phyloP scores from a whole-genome alignment of 2,113 vertebrate species.

The Melanerpes aurifrons region DNA sequence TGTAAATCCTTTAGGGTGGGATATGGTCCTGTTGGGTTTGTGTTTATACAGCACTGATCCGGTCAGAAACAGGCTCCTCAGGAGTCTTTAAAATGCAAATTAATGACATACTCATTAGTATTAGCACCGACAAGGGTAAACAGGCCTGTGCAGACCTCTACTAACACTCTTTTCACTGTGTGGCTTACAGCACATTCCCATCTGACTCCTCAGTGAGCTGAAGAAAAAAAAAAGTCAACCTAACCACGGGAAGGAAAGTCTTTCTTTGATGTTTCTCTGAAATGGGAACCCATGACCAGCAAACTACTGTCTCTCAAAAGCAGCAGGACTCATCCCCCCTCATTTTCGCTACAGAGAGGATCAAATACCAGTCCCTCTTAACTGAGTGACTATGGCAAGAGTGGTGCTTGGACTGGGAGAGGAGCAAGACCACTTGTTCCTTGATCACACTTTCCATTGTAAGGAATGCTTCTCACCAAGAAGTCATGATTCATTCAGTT shows the following conservation, averaged over 20 bases:
- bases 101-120: fast-evolving
- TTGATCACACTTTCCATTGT: neutral
- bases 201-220: neutral
- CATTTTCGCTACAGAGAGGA: neutral
- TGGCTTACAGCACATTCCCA: neutral
- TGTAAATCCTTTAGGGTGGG: neutral
- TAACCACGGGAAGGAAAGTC: neutral
- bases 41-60: neutral
- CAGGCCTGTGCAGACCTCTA: fast-evolving
- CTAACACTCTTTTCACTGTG: neutral
- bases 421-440: neutral
- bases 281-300: neutral
- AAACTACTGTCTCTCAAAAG: neutral
- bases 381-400: neutral
- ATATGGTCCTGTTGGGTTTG: neutral
- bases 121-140: neutral
- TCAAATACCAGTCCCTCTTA: neutral
- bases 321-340: fast-evolving
- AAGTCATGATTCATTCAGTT: neutral
- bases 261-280: neutral
- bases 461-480: neutral
- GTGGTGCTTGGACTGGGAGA: neutral
- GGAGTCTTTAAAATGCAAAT: neutral
- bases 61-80: neutral
- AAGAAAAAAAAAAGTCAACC: neutral